Conservation (phyloP, 2,113 vertebrate genomes). For the Bubo bubo region DNA sequence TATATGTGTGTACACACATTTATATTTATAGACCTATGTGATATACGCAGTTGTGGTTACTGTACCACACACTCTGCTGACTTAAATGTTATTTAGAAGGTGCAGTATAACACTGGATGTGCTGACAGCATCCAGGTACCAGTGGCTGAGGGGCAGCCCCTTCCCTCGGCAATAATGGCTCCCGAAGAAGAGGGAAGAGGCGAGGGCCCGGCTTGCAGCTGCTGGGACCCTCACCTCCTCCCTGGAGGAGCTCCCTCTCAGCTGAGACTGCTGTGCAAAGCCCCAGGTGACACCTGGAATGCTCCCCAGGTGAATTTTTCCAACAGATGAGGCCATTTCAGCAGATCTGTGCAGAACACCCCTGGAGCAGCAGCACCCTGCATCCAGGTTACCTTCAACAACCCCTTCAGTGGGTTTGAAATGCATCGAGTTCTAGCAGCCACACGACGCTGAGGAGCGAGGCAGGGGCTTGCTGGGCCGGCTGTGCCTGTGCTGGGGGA, state of each 20-base stretch:
- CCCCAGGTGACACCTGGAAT: neutral
- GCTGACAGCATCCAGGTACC: neutral
- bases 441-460: rapidly evolving
- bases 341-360: neutral
- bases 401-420: neutral
- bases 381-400: neutral
- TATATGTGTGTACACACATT: neutral
- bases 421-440: neutral
- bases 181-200: neutral
- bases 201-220: neutral
- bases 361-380: neutral
- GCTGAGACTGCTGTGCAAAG: neutral
- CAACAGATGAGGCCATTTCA: neutral
- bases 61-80: neutral
- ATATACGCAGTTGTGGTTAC: neutral
- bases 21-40: neutral
- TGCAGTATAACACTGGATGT: neutral
- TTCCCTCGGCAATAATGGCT: neutral
- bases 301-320: neutral
- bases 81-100: neutral
- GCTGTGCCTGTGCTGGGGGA: neutral
- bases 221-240: neutral
- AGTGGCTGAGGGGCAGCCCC: neutral
- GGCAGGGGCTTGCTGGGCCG: neutral
- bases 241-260: neutral